Conservation (phyloP, 2,888 invertebrate genomes). For the Chouioia cunea region DNA sequence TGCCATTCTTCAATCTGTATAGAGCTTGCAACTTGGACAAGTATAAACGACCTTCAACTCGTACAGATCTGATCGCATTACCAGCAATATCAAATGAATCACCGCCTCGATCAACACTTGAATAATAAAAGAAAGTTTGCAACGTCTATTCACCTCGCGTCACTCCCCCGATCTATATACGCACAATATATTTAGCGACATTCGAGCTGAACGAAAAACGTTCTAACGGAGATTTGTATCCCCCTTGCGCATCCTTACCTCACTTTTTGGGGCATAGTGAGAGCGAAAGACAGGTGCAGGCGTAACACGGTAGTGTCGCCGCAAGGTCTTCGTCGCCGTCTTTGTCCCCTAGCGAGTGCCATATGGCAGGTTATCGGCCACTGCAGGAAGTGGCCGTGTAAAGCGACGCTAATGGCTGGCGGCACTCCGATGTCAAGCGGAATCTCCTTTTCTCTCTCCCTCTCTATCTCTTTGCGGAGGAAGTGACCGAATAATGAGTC, state of each 20-base stretch:
- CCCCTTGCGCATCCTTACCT: neutral
- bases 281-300: slow-evolving; percentile 23
- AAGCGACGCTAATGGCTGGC: slow-evolving; percentile 54
- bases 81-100: too few relatives aligned
- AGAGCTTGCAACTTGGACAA: too few relatives aligned
- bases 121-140: too few relatives aligned
- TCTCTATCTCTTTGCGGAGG: slow-evolving; percentile 34
- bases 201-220: slow-evolving; percentile 15
- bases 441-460: slow-evolving; percentile 47
- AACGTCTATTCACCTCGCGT: too few relatives aligned
- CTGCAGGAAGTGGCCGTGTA: slow-evolving; percentile 54
- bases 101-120: too few relatives aligned
- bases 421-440: slow-evolving; percentile 39
- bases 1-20: too few relatives aligned
- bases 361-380: slow-evolving; percentile 56
- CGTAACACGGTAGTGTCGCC: slow-evolving; percentile 29
- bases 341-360: slow-evolving; percentile 51
- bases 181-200: slow-evolving; percentile 7
- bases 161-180: neutral
- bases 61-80: too few relatives aligned
- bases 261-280: too few relatives aligned
- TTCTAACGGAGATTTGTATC: slow-evolving; percentile 29
- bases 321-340: neutral
- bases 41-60: too few relatives aligned
- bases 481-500: slow-evolving; percentile 12